A percentile compares a stretch with the other conserved stretches of the same genome.
Evolutionary conservation across 1,140 invertebrate species (phyloP).

Genomic region (Drosophila carrolli): DNA sequence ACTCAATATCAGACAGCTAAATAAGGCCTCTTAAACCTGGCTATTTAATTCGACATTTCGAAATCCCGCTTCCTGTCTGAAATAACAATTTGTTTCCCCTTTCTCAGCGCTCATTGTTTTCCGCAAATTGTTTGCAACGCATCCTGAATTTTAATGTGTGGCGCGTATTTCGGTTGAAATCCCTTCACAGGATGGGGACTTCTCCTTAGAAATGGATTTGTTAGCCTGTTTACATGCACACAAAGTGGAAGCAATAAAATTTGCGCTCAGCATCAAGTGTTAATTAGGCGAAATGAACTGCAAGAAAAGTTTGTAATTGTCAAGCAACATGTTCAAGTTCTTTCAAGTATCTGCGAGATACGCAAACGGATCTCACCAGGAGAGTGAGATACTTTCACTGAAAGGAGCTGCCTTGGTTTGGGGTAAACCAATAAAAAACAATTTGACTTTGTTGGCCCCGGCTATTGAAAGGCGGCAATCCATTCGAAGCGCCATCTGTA

Average conservation of each 20-base stretch:
- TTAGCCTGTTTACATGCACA: slow-evolving; percentile 55
- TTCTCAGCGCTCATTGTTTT: not conserved
- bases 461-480: slow-evolving; percentile 72
- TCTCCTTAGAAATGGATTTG: slow-evolving; percentile 61
- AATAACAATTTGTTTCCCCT: slow-evolving; percentile 5
- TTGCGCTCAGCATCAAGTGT: slow-evolving; percentile 70
- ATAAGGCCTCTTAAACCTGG: not conserved
- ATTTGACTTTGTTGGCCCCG: slow-evolving; percentile 54
- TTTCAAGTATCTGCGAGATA: slow-evolving; percentile 58
- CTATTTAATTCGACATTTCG: not conserved
- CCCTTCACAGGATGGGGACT: slow-evolving; percentile 8
- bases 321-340: slow-evolving; percentile 63
- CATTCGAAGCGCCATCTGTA: slow-evolving; percentile 75
- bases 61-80: not conserved
- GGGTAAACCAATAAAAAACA: slow-evolving; percentile 71
- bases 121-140: slow-evolving; percentile 66
- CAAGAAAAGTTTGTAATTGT: slow-evolving; percentile 59
- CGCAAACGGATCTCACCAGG: slow-evolving; percentile 28
- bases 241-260: slow-evolving; percentile 77
- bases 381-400: slow-evolving; percentile 2
- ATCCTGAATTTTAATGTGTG: slow-evolving; percentile 76
- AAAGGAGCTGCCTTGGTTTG: not conserved
- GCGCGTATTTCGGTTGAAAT: slow-evolving; percentile 17
- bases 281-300: slow-evolving; percentile 75
- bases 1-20: not conserved